A percentile compares a stretch with the other conserved stretches of the same genome.
Evolutionary conservation across 2,797 vertebrate species (phyloP).

Genomic region (Bradypus variegatus): DNA sequence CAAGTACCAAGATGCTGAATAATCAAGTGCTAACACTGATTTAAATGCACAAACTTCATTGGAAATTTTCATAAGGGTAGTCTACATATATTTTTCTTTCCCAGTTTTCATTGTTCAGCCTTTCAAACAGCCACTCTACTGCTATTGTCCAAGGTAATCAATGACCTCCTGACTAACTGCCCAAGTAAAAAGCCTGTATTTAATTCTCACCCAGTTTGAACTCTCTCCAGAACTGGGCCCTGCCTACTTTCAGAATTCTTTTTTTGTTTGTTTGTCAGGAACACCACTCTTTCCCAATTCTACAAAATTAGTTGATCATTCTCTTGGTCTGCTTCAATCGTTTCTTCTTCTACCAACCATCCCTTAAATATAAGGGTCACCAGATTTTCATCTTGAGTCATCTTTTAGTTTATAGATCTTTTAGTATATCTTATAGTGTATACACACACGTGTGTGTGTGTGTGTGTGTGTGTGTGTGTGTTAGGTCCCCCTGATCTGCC

Average conservation of each 20-base stretch:
- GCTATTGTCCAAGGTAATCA: too few relatives aligned
- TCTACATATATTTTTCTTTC: rapidly evolving
- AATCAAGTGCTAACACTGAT: rapidly evolving
- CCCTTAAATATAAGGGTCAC: too few relatives aligned
- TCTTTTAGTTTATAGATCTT: too few relatives aligned
- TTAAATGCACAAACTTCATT: not conserved
- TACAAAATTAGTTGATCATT: not conserved
- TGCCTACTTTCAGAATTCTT: rapidly evolving
- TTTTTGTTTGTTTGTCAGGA: too few relatives aligned
- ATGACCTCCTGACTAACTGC: rapidly evolving
- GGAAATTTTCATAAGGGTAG: rapidly evolving
- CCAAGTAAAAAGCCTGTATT: not conserved
- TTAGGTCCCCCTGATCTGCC: rapidly evolving
- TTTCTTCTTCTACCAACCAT: not conserved
- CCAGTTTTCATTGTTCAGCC: rapidly evolving
- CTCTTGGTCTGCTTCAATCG: not conserved
- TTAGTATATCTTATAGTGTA: too few relatives aligned
- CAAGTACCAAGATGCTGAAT: not conserved
- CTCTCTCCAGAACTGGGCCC: not conserved
- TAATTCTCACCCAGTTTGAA: rapidly evolving
- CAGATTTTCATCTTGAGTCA: not conserved
- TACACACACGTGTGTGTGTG: too few relatives aligned
- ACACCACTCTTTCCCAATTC: rapidly evolving
- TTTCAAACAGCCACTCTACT: rapidly evolving
- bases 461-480: too few relatives aligned